Evolutionary conservation across 2,888 invertebrate species (phyloP), one percentile per base, ranked within the genome.

Genomic region (Portevinia maculata): DNA sequence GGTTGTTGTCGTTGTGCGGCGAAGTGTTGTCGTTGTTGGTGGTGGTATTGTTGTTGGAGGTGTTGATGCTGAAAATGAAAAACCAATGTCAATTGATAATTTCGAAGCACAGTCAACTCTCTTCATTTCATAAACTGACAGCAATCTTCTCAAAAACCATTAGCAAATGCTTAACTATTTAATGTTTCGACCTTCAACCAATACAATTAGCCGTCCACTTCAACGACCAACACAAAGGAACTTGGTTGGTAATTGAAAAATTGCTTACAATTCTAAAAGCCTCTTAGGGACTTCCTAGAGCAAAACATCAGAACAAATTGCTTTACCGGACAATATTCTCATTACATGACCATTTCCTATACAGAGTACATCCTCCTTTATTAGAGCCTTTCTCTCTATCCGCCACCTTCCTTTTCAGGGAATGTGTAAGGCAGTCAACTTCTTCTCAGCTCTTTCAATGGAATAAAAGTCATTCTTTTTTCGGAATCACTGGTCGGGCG

Each of bases 1-100:
- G 21, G 86, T 86, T 65, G 87, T 87, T 76, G 88, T 88, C 53
- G 88, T 86, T 65, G 86, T 86, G 19, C 87, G 86, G 34, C 86
- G 85, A 60, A 86, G 79, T 71, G 90, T 90, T 67, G 93, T 91
- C 69, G 94, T 94, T 74, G 95, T 95, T 79, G 94, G 93, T 52
- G 96, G 95, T 73, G 96, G 94, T 85, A 95, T 94, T 60, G 96
- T 96, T 73, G 96, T 96, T 57, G 96, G 96, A 65, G 96, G 95
- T 85, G 94, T 93, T 34, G 96, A 95, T 87, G 94, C 96, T 96
- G 85, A 86, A 79, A 84, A 48, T 37, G 8, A 6, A 41, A 37
- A 17, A 8, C n/a, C 17, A 44, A 8, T 7, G 6, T 13, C 8
- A n/a, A 13, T n/a, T n/a, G n/a, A n/a, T n/a, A 2, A 28, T 13